Conservation (phyloP, 2,113 vertebrate genomes). For the Girardinichthys multiradiatus region DNA sequence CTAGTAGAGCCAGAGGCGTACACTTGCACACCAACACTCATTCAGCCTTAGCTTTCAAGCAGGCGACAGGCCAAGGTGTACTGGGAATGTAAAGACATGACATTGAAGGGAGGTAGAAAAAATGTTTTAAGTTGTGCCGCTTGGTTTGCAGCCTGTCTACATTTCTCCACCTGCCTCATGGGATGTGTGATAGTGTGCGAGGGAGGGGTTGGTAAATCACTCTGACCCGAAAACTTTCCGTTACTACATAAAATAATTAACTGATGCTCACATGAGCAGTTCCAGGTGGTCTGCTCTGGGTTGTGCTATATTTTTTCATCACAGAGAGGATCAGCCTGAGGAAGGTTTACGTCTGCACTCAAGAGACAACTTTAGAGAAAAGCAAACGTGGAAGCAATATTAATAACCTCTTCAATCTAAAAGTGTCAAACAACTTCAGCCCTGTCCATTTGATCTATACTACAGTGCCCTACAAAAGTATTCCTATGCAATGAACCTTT, state of each 20-base stretch:
- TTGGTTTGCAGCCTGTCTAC: conserved; percentile 32
- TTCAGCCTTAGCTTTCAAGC: conserved; percentile 42
- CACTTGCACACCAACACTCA: neutral
- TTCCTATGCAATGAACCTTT: neutral
- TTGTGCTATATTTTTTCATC: conserved; percentile 7
- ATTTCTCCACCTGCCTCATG: conserved; percentile 14
- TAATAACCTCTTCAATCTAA: neutral
- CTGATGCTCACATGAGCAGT: conserved; percentile 17
- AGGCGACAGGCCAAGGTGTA: conserved; percentile 62
- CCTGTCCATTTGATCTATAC: neutral
- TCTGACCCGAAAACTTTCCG: conserved; percentile 42
- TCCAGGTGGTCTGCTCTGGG: conserved; percentile 26
- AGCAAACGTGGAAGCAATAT: neutral
- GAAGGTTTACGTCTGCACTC: neutral
- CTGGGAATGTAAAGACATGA: conserved; percentile 68
- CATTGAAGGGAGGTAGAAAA: conserved; percentile 45
- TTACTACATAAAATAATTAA: conserved; percentile 47
- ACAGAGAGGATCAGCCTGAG: neutral
- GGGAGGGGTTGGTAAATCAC: conserved; percentile 30
- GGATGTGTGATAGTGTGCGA: conserved; percentile 9
- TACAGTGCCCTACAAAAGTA: neutral
- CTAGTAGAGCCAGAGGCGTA: conserved; percentile 55
- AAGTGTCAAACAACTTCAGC: neutral
- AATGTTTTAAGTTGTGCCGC: conserved; percentile 19
- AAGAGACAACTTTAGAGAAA: neutral